Conservation (phyloP, 53 echinoderm and acorn worm species). For the Astropecten irregularis region DNA sequence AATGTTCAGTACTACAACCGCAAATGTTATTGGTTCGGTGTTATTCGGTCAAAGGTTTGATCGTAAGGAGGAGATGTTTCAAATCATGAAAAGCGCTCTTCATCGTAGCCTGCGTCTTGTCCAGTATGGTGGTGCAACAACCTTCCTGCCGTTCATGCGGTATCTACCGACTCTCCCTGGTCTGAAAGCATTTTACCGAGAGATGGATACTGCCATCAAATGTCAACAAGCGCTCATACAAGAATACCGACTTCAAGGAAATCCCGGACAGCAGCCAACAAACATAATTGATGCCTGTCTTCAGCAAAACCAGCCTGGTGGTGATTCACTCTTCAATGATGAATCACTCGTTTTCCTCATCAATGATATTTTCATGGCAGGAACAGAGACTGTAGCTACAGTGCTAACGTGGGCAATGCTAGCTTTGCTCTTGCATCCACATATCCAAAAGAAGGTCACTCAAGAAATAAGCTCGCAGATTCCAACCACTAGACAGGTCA, state of each 20-base stretch:
- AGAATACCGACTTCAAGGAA: not conserved
- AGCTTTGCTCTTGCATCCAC: conserved; percentile 25
- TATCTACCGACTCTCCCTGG: conserved; percentile 53
- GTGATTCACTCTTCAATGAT: not conserved
- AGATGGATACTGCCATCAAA: conserved; percentile 47
- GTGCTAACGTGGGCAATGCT: conserved; percentile 58
- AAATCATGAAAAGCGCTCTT: not conserved
- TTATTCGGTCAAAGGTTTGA: conserved; percentile 16
- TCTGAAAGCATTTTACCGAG: conserved; percentile 39
- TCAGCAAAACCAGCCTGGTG: not conserved
- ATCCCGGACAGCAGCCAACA: not conserved
- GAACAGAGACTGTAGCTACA: conserved; percentile 57
- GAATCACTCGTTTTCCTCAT: conserved; percentile 50
- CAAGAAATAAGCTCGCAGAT: conserved; percentile 54
- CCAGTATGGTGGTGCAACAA: conserved; percentile 7
- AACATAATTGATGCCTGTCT: conserved; percentile 66
- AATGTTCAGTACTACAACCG: conserved; percentile 20
- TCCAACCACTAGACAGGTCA: not conserved
- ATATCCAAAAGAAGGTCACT: conserved; percentile 50
- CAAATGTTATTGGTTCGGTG: conserved; percentile 43
- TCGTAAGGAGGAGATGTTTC: not conserved
- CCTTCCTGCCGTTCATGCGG: conserved; percentile 60
- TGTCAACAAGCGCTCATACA: conserved; percentile 54
- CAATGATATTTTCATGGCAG: conserved; percentile 70
- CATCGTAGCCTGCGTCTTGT: conserved; percentile 11